These are phyloP conservation scores for Bradypodion pumilum DNA, from an alignment of 2,797 vertebrate genomes.

Conservation along the genomic window DNA sequence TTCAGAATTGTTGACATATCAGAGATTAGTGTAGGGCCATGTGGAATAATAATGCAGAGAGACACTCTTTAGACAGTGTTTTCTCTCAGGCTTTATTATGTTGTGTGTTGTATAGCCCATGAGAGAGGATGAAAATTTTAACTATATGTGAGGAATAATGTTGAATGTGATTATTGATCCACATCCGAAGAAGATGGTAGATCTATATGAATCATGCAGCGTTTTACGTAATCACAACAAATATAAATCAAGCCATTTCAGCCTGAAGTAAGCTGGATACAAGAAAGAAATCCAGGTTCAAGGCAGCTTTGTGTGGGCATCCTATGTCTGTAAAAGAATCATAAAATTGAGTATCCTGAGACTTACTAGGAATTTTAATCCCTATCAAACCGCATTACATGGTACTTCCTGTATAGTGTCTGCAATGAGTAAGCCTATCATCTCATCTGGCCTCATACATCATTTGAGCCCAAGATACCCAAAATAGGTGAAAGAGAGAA, in stretches of 20 bases:
- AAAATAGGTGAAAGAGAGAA: no score
- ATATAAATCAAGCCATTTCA: not conserved
- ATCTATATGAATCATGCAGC: not conserved
- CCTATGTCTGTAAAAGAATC: not conserved
- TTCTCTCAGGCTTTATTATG: not conserved
- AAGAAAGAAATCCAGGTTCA: not conserved
- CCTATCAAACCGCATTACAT: no score
- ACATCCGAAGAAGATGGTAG: not conserved
- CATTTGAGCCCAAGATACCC: no score
- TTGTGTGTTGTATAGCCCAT: not conserved
- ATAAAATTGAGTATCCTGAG: not conserved
- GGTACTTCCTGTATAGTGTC: no score
- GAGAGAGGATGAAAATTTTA: not conserved
- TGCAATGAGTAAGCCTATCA: no score
- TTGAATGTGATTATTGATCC: not conserved
- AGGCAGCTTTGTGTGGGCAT: not conserved
- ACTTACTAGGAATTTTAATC: not conserved
- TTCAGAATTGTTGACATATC: no score
- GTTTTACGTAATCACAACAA: not conserved
- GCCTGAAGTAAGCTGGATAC: not conserved
- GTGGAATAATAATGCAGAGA: not conserved
- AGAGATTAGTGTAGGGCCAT: no score
- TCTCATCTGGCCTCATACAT: no score
- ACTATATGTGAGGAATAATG: not conserved
- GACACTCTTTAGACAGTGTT: not conserved